These are phyloP conservation scores for Crotalus helleri DNA, from an alignment of 2,113 vertebrate species.

Conservation along the genomic window DNA sequence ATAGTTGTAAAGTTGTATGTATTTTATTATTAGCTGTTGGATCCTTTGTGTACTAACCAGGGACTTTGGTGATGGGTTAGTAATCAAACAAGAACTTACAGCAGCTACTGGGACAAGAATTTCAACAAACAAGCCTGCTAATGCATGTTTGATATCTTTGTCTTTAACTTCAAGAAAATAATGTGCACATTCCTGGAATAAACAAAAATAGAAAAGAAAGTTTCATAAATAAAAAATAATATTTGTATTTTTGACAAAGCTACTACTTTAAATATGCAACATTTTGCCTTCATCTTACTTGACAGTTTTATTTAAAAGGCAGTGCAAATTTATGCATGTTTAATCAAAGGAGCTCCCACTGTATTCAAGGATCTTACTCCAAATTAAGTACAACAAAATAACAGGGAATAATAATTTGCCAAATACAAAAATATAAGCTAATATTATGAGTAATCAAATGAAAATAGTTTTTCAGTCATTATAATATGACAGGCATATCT, in stretches of 20 bases:
- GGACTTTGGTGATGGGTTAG: not conserved
- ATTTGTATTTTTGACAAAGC: not conserved
- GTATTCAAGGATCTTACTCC: not conserved
- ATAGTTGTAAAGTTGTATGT: not conserved
- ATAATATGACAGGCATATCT: not conserved
- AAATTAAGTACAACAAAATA: not conserved
- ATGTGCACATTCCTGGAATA: constrained; percentile 90
- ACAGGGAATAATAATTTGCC: not conserved
- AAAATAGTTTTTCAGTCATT: not conserved
- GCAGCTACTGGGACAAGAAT: constrained; percentile 97
- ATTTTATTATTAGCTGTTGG: not conserved
- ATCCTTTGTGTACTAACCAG: not conserved
- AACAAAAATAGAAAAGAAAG: constrained; percentile 38
- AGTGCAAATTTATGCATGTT: not conserved
- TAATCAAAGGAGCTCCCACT: not conserved
- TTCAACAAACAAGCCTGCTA: constrained; percentile 97
- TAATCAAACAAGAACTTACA: constrained; percentile 73
- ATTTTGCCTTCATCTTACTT: not conserved
- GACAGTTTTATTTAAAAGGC: not conserved
- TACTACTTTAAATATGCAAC: constrained; percentile 19
- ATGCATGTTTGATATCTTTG: constrained; percentile 97
- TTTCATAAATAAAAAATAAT: constrained; percentile 8
- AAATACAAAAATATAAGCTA: not conserved
- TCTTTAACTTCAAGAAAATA: constrained; percentile 99
- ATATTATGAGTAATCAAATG: not conserved